Evolutionary conservation across 2,113 vertebrate species (phyloP).

Genomic region (Neogobius melanostomus): DNA sequence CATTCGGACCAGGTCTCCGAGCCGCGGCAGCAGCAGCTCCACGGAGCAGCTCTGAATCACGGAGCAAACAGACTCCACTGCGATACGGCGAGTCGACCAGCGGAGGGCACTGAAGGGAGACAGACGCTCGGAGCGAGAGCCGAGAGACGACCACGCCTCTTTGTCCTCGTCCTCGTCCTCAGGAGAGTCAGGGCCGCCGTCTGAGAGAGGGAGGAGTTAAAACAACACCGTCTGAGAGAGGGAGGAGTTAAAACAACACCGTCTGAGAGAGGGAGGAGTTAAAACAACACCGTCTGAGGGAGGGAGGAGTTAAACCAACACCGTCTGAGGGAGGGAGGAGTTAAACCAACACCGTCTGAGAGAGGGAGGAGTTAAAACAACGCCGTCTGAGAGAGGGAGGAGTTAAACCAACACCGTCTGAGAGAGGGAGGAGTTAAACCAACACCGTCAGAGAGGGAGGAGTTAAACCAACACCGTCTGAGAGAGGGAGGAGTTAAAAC

Average conservation of each 20-base stretch:
- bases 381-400: no score
- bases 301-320: neutral
- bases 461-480: no score
- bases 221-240: neutral
- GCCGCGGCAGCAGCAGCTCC: constrained; percentile 91
- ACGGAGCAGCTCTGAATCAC: constrained; percentile 70
- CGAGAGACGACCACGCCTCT: constrained; percentile 83
- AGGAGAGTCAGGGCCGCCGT: constrained; percentile 74
- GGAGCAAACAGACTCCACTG: constrained; percentile 87
- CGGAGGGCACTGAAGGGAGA: constrained; percentile 85
- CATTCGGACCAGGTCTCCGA: constrained; percentile 92
- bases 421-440: neutral
- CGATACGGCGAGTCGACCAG: constrained; percentile 91
- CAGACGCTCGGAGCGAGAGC: constrained; percentile 69
- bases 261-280: neutral
- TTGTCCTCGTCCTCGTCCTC: constrained; percentile 87
- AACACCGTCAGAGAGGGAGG: neutral
- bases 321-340: neutral
- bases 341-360: no score
- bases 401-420: constrained; percentile 42
- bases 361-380: no score
- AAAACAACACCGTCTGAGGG: constrained; percentile 39
- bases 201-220: constrained; percentile 15
- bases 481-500: no score
- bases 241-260: neutral